Conservation (phyloP, 2,888 invertebrate species). For the Ditula angustiorana region DNA sequence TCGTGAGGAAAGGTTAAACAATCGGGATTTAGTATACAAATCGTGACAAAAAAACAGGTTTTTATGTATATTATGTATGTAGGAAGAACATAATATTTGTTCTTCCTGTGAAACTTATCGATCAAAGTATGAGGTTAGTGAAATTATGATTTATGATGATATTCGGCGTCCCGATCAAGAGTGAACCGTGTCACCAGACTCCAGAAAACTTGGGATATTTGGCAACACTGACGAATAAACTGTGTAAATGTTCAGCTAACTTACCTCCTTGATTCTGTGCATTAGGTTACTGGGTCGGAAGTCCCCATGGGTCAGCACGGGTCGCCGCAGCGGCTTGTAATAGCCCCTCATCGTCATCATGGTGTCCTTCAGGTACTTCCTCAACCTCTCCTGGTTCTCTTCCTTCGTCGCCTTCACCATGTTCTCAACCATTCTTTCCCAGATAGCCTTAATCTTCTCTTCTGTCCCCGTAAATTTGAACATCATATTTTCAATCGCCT, state of each 20-base stretch:
- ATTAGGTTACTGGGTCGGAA: constrained; percentile 61
- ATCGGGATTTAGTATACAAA: too few relatives aligned
- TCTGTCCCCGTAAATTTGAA: constrained; percentile 41
- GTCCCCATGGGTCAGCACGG: constrained; percentile 62
- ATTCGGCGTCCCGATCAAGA: too few relatives aligned
- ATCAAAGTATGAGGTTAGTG: too few relatives aligned
- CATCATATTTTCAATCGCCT: constrained; percentile 45
- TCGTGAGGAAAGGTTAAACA: too few relatives aligned
- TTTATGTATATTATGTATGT: too few relatives aligned
- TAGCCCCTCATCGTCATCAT: constrained; percentile 41
- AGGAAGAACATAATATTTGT: too few relatives aligned
- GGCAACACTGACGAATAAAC: too few relatives aligned
- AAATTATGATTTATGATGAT: too few relatives aligned
- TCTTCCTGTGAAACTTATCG: too few relatives aligned
- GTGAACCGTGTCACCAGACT: too few relatives aligned
- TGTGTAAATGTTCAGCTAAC: not conserved
- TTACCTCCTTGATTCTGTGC: constrained; percentile 19
- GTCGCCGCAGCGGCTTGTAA: constrained; percentile 44
- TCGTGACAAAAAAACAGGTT: too few relatives aligned
- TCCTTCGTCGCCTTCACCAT: constrained; percentile 47
- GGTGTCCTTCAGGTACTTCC: constrained; percentile 44
- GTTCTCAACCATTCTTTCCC: constrained; percentile 33
- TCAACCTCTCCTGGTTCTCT: constrained; percentile 51
- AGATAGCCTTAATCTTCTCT: constrained; percentile 35
- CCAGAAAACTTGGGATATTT: too few relatives aligned